phyloP scores from a whole-genome alignment of 92 coral and sea anemone species.

The Micromussa lordhowensis region DNA sequence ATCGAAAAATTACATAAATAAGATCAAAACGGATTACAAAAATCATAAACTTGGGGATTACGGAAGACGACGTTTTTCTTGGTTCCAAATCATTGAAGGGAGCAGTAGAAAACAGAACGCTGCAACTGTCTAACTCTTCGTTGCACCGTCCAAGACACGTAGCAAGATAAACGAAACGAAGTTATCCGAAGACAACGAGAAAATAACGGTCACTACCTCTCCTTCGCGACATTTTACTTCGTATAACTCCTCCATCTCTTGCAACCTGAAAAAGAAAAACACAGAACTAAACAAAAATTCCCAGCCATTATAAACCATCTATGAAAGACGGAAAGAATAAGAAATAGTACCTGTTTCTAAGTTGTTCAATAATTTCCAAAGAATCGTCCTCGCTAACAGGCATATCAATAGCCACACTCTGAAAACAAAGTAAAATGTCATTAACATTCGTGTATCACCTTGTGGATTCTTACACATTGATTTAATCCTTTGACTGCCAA shows the following conservation, averaged over 20 bases:
- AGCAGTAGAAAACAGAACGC: not conserved
- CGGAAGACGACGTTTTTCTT: not conserved
- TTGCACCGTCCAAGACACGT: not conserved
- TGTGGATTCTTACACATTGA: too few relatives aligned
- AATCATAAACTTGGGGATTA: not conserved
- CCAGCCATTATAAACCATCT: not conserved
- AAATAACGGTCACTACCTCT: slow-evolving; percentile 2
- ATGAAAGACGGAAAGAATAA: not conserved
- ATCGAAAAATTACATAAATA: too few relatives aligned
- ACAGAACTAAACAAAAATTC: not conserved
- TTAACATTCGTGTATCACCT: not conserved
- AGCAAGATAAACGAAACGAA: not conserved
- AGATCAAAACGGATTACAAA: not conserved
- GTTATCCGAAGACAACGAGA: not conserved
- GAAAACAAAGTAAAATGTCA: not conserved
- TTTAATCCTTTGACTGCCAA: too few relatives aligned
- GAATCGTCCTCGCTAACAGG: slow-evolving; percentile 28
- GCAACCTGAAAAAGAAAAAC: slow-evolving; percentile 33
- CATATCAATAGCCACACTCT: slow-evolving; percentile 41
- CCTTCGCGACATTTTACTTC: slow-evolving; percentile 71
- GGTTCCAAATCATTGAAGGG: not conserved
- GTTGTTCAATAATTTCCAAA: slow-evolving; percentile 28
- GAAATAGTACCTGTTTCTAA: slow-evolving; percentile 17
- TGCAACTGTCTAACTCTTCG: not conserved
- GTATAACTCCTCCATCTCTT: slow-evolving; percentile 67